Base-by-base conservation (phyloP, 2,797 vertebrate species). In the Lagorchestes hirsutus region DNA sequence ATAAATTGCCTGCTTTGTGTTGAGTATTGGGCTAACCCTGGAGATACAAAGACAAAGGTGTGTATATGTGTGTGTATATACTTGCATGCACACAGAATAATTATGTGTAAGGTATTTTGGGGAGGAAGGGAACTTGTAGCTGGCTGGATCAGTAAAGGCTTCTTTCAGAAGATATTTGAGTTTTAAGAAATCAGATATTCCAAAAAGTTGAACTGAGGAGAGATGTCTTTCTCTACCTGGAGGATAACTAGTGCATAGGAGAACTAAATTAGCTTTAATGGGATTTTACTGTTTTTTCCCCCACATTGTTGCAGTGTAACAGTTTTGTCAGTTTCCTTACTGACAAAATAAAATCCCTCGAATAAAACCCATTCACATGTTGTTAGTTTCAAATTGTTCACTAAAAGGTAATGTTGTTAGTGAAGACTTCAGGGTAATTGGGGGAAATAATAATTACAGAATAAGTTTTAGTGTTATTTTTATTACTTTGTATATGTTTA, bases 401-500 rank as follows among this genome's bases (percentile, higher is more conserved):
- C 11, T 93, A 1, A 27, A 46, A 87, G 9, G 3, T 87, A 87
- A 27, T 27, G 34, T 94, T 31, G 4, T 54, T 96, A 95, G 90
- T 46, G 29, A 92, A 46, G 57, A 55, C 10, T 24, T 93, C 27
- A 67, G 5, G 57, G 0, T 92, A 57, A 82, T 92, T 95, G 90
- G 57, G 24, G 91, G 92, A 31, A 93, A 50, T 90, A 5, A 13
- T 94, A 54, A 96, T 96, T 92, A 54, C 92, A 55, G n/a, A 91
- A 93, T 93, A 14, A 91, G 91, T 93, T 82, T 40, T 56, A 93
- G 31, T 96, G 52, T 90, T 93, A 94, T 92, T 34, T 91, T 91
- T 87, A 34, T 90, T 67, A 50, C 55, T 95, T 54, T 90, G 24
- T 56, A 91, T 94, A 92, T 96, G 34, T 92, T 90, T 94, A 59